Base-by-base conservation (phyloP, 1,140 invertebrate genomes). In the Brachionus rubens region DNA sequence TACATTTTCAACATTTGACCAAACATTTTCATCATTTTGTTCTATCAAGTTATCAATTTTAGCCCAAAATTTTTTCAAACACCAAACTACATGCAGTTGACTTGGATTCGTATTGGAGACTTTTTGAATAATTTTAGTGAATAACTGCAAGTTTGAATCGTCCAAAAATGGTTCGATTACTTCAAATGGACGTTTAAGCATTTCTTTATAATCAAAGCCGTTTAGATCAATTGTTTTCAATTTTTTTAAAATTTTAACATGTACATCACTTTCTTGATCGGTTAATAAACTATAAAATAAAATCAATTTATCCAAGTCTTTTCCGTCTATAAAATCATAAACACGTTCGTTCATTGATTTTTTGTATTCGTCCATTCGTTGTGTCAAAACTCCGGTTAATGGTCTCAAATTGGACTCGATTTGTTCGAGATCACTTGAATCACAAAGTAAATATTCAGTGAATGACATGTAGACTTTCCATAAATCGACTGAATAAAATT, bases 381-480 rank as follows among this genome's bases (percentile, higher is more conserved):
- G 50, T 0, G 30, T 19, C 21, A 72, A 41, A 50, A 72, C 24
- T 3, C 19, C 26, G 19, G 33, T 54, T 3, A 72, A 33, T 14
- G 68, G 68, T 19, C 12, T 54, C 5, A 72, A 26, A 41, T 54
- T 9, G 9, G 68, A 19, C 50, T 50, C 50, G 6, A 72, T 72
- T 54, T 72, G 28, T 9, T 40, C 46, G 1, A 65, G 7, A 40
- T 72, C 68, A 14, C 19, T 50, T 10, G 33, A 19, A 14, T 72
- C 68, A 54, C 30, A 50, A 3, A 72, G n/a, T 30, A 72, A 40
- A 50, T 50, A 72, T 41, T 72, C 46, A 12, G 50, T 54, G 50
- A 72, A 72, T 14, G 46, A 24, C 68, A 72, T 72, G 68, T 72
- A 72, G 40, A 72, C 68, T 26, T 72, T 72, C 68, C 68, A 72